Base-by-base conservation (phyloP, 2,797 vertebrate genomes). In the Lagorchestes hirsutus region DNA sequence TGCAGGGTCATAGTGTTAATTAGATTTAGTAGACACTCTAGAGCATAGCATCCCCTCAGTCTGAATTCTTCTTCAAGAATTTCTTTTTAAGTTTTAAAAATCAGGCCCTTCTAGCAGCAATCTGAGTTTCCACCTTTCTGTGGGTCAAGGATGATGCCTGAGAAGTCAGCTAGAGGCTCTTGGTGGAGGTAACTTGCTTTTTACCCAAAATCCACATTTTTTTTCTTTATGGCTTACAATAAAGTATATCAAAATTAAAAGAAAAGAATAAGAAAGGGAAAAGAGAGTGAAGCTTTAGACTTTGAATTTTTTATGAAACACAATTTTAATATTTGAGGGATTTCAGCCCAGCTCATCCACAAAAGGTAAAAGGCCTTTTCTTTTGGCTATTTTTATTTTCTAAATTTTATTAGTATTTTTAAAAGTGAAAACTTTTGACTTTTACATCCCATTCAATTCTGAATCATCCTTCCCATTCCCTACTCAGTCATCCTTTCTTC, bases 321-420 rank as follows among this genome's bases (percentile, higher is more conserved):
- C 29, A n/a, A 96, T 93, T 87, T 95, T 97, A 52, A 91, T 91
- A 50, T 90, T 93, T 87, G 62, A 91, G 57, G 50, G 40, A 92
- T 93, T 94, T 96, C 74, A 40, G 52, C 2, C 22, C 94, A 95
- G 92, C 40, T 74, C 95, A 59, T 93, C 95, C 52, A 95, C 67
- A 94, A 9, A 74, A 92, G 93, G 91, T 1, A 1, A 94, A 95
- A 95, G 55, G 96, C 40, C 22, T 91, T 90, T 34, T 1, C 31
- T 18, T n/a, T 56, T 93, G 29, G 28, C 29, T 46, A 46, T 27
- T 87, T 87, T 87, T 87, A 87, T 87, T 50, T 87, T 87, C 22
- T 46, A 87, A 46, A 87, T 46, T 74, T 87, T 87, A 87, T 50
- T 82, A 40, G 46, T 46, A 9, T 2, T 46, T 11, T 82, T 82